Evolutionary conservation across 1,140 invertebrate species (phyloP).

Genomic region (Geopemphigus sp.): DNA sequence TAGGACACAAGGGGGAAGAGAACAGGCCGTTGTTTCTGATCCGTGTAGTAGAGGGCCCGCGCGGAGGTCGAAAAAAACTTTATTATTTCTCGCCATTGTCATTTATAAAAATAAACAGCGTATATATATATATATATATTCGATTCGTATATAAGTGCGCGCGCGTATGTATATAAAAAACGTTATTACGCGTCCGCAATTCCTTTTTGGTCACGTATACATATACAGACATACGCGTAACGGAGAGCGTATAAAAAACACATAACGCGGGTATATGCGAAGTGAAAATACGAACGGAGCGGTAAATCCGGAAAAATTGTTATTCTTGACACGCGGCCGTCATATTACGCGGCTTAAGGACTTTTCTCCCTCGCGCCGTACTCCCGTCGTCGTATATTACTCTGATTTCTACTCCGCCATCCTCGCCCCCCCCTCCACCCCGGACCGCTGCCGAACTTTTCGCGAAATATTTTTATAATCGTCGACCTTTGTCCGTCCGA

Average conservation of each 20-base stretch:
- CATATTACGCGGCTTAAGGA: slow-evolving; percentile 27
- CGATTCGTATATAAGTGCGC: background rate
- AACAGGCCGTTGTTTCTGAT: slow-evolving; percentile 8
- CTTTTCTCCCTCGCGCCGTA: background rate
- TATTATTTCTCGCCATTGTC: slow-evolving; percentile 41
- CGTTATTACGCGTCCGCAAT: background rate
- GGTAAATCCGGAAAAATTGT: slow-evolving; percentile 42
- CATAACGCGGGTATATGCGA: background rate
- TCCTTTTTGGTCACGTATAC: slow-evolving; percentile 39
- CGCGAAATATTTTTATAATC: no score
- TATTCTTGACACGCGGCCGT: slow-evolving; percentile 37
- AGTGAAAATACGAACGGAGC: slow-evolving; percentile 1
- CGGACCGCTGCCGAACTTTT: no score
- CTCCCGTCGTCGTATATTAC: background rate
- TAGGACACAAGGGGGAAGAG: no score
- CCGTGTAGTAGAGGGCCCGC: background rate
- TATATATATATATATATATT: slow-evolving; percentile 1
- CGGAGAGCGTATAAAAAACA: slow-evolving; percentile 33
- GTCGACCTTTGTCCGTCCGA: no score
- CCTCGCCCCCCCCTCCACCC: no score
- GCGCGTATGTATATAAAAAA: background rate
- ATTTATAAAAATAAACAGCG: slow-evolving; percentile 1
- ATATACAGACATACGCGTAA: background rate
- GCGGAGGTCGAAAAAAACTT: slow-evolving; percentile 30
- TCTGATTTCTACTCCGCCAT: no score